Percentiles rank a stretch among this genome's conserved stretches.
phyloP scores from a whole-genome alignment of 1,140 invertebrate genomes.

The Cardiocondyla obscurior region DNA sequence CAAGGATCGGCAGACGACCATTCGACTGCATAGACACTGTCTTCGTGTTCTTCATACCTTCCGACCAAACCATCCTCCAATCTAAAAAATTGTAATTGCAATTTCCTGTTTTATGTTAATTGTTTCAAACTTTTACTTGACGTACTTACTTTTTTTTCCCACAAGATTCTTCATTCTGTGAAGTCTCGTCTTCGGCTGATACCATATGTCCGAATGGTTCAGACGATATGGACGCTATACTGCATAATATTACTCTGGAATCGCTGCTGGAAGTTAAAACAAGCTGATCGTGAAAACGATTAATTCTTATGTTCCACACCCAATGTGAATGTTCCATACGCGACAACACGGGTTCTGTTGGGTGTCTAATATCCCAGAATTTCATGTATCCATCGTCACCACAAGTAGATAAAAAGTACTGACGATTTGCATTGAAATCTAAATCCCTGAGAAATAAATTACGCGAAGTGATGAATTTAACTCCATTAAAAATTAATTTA shows the following conservation, averaged over 20 bases:
- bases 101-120: constrained; percentile 2
- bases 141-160: constrained; percentile 78
- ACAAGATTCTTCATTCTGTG: constrained; percentile 73
- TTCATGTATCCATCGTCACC: constrained; percentile 97
- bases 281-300: constrained; percentile 98
- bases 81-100: constrained; percentile 76
- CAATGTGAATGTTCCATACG: constrained; percentile 97
- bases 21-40: constrained; percentile 98
- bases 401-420: constrained; percentile 96
- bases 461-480: neutral
- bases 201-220: constrained; percentile 88
- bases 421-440: constrained; percentile 98
- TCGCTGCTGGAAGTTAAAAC: constrained; percentile 98
- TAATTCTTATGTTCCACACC: constrained; percentile 97
- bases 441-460: constrained; percentile 87
- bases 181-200: constrained; percentile 80
- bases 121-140: neutral
- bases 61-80: constrained; percentile 92
- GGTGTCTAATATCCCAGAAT: constrained; percentile 97
- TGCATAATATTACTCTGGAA: constrained; percentile 94
- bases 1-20: constrained; percentile 99
- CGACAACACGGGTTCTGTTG: constrained; percentile 90
- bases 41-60: constrained; percentile 98
- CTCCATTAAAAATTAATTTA: neutral
- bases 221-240: constrained; percentile 94